phyloP scores from a whole-genome alignment of 1,140 invertebrate species.

The Brachionus asplanchnoidis region DNA sequence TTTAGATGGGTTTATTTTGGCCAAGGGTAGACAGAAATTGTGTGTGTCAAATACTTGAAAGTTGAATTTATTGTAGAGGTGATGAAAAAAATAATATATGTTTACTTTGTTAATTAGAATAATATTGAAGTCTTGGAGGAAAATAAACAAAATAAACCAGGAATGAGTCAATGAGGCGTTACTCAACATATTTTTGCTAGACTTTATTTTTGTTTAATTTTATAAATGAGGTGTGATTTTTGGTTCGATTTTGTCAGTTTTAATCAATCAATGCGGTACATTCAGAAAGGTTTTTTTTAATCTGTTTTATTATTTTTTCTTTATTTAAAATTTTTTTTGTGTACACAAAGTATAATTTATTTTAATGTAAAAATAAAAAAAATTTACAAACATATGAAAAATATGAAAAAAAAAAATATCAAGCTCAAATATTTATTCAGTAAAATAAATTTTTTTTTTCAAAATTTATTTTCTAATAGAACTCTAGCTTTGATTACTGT shows the following conservation, averaged over 20 bases:
- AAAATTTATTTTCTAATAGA: too few species aligned
- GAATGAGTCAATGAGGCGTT: conserved; percentile 4
- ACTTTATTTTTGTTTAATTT: conserved; percentile 16
- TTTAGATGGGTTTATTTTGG: neutral
- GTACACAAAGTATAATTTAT: too few species aligned
- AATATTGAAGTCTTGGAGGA: neutral
- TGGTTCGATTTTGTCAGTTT: neutral
- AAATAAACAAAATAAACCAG: neutral
- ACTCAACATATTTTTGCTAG: neutral
- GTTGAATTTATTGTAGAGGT: neutral
- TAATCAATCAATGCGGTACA: neutral
- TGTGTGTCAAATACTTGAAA: conserved; percentile 21
- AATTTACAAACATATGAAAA: too few species aligned
- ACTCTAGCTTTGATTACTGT: too few species aligned
- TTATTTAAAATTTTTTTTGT: too few species aligned
- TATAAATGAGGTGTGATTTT: neutral
- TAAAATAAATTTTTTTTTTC: too few species aligned
- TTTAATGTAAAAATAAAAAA: too few species aligned
- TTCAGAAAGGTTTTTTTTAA: neutral
- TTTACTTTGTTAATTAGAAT: conserved; percentile 25
- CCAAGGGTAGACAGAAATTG: neutral
- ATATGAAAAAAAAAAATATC: too few species aligned
- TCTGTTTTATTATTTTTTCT: neutral
- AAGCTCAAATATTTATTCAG: too few species aligned
- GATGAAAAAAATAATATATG: neutral